A percentile compares a stretch with the other conserved stretches of the same genome.
These are phyloP conservation scores for Jacana jacana DNA, from an alignment of 2,113 vertebrate species.

Conservation along the genomic window DNA sequence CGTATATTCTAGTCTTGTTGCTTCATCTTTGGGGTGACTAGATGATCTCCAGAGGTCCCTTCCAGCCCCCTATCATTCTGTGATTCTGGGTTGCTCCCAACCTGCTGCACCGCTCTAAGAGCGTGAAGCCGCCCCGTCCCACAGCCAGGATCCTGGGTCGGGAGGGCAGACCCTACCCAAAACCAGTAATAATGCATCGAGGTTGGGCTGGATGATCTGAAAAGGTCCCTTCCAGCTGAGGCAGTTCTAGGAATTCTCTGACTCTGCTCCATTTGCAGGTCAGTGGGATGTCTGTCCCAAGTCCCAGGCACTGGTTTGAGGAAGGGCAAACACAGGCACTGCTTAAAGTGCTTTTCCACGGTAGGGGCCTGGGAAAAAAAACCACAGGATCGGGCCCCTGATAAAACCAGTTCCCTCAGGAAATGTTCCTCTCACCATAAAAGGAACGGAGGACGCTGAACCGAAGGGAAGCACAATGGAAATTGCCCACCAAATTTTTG, in stretches of 20 bases:
- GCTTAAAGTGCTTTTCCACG: constrained; percentile 3
- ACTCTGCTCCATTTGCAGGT: background rate
- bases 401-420: constrained; percentile 4
- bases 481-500: background rate
- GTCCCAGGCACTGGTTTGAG: background rate
- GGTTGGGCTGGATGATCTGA: no score
- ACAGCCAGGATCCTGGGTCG: background rate
- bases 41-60: no score
- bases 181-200: background rate
- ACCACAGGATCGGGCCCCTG: background rate
- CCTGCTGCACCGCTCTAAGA: background rate
- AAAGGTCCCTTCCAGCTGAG: no score
- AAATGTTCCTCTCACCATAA: constrained; percentile 19
- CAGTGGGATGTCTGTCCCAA: background rate
- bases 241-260: no score
- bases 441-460: constrained; percentile 10
- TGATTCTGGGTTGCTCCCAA: background rate
- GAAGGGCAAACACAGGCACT: constrained; percentile 26
- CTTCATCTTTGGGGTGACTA: background rate
- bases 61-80: no score
- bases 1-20: background rate
- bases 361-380: constrained; percentile 31
- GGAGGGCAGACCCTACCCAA: background rate
- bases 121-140: background rate
- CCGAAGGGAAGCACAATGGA: background rate